Evolutionary conservation across 2,888 invertebrate genomes (phyloP).

Genomic region (Cosmia trapezina): DNA sequence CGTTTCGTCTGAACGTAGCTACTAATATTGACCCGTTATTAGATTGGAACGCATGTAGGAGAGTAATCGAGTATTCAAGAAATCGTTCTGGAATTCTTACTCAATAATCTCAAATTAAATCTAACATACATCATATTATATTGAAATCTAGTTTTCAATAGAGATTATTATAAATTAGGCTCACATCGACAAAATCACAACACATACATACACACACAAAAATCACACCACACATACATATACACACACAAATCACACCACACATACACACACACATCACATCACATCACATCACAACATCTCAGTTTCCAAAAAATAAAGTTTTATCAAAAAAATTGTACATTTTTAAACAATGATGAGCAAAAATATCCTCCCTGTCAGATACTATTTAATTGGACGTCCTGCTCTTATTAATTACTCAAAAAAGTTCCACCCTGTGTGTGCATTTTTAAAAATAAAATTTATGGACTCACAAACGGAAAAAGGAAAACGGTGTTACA

Average conservation of each 20-base stretch:
- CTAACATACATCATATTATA: too few relatives aligned
- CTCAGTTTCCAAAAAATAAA: neutral
- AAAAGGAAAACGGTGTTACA: slow-evolving; percentile 51
- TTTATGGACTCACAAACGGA: slow-evolving; percentile 46
- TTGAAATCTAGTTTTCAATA: neutral
- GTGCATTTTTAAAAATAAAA: slow-evolving; percentile 40
- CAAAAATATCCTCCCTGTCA: slow-evolving; percentile 17
- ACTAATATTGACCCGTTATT: neutral
- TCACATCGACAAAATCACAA: too few relatives aligned
- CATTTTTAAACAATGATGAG: slow-evolving; percentile 1
- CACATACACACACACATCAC: too few relatives aligned
- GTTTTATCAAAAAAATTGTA: too few relatives aligned
- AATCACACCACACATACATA: too few relatives aligned
- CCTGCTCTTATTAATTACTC: slow-evolving; percentile 25
- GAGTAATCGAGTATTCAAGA: slow-evolving; percentile 7
- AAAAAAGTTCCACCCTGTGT: slow-evolving; percentile 26
- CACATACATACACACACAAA: too few relatives aligned
- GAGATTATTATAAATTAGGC: neutral
- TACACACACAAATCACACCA: too few relatives aligned
- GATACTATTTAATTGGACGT: slow-evolving; percentile 40
- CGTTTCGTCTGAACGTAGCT: slow-evolving; percentile 8
- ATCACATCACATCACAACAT: too few relatives aligned
- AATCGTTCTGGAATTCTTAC: neutral
- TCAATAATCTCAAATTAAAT: slow-evolving; percentile 3
- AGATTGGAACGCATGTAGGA: slow-evolving; percentile 10